Evolutionary conservation across 2,888 invertebrate genomes (phyloP), one percentile per base, ranked within the genome.

Genomic region (Theristus sp.): DNA sequence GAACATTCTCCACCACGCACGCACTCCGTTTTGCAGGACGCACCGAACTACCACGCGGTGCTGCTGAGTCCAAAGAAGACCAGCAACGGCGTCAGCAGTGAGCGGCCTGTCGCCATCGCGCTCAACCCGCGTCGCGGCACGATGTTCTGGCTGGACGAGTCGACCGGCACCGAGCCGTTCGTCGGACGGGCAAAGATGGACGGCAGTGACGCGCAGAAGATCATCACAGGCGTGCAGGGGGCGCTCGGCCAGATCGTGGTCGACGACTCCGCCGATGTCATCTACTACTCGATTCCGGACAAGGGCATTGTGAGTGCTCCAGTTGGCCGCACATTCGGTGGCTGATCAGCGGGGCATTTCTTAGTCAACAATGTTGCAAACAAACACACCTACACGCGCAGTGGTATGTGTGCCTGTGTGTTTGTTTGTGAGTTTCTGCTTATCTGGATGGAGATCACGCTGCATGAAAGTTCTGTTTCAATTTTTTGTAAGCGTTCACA

Each of bases 71-170:
- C 94, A 72, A 86, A 89, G 70, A 91, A 91, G 52, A 0, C 86
- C 84, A 66, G 82, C 80, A 62, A 82, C 82, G 0, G 68, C 71
- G 13, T 20, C 26, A 13, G 10, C 13, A 13, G 17, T 20, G 26
- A 25, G 6, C 26, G 26, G 2, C 96, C 96, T 0, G 85, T 83
- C 68, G 82, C 87, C 0, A 82, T 98, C 63, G 87, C 86, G 61
- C 78, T 98, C 38, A 90, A 96, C 78, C 91, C 96, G 0, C 82
- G 82, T n/a, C 86, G 87, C 68, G 96, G 96, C 31, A 85, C 86
- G 77, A 76, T 93, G 30, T 98, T 89, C 77, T 98, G 96, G 96
- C 82, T 91, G 17, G 98, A 98, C 72, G 87, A 88, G 66, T 96
- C 96, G 17, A 90, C 89, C 28, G 66, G 56, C 24, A 62, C 90